These are phyloP conservation scores for Caranx ignobilis DNA, from an alignment of 2,113 vertebrate genomes.

Conservation along the genomic window DNA sequence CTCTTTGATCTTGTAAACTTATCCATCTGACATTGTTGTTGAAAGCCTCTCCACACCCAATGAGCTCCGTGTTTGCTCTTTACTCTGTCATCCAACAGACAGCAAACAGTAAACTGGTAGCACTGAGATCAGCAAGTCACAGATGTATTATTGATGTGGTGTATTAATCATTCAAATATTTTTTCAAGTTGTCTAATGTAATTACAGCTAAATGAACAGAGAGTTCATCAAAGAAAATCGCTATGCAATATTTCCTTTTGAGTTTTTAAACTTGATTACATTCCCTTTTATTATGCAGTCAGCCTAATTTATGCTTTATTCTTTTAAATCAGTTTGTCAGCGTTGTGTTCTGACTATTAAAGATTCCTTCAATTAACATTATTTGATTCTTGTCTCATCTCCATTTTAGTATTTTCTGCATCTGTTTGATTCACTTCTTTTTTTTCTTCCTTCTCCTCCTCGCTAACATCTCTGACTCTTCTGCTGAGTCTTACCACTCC, in stretches of 20 bases:
- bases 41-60: conserved; percentile 43
- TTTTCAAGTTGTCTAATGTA: conserved; percentile 62
- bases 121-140: conserved; percentile 56
- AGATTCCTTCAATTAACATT: conserved; percentile 45
- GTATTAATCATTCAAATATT: conserved; percentile 67
- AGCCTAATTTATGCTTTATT: conserved; percentile 55
- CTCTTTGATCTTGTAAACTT: conserved; percentile 71
- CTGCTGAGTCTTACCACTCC: background rate
- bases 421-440: conserved; percentile 17
- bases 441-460: conserved; percentile 2
- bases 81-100: conserved; percentile 40
- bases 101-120: conserved; percentile 45
- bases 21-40: conserved; percentile 52
- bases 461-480: conserved; percentile 15
- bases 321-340: conserved; percentile 51
- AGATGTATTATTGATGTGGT: conserved; percentile 75
- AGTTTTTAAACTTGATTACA: conserved; percentile 27
- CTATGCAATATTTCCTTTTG: conserved; percentile 55
- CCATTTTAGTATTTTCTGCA: conserved; percentile 19
- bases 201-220: conserved; percentile 57
- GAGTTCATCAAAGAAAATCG: conserved; percentile 62
- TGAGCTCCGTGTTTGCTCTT: conserved; percentile 43
- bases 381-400: conserved; percentile 40
- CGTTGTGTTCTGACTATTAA: conserved; percentile 38
- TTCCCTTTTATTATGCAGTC: conserved; percentile 58